These are phyloP conservation scores for Cotesia glomerata DNA, from an alignment of 1,140 invertebrate species.

Conservation along the genomic window DNA sequence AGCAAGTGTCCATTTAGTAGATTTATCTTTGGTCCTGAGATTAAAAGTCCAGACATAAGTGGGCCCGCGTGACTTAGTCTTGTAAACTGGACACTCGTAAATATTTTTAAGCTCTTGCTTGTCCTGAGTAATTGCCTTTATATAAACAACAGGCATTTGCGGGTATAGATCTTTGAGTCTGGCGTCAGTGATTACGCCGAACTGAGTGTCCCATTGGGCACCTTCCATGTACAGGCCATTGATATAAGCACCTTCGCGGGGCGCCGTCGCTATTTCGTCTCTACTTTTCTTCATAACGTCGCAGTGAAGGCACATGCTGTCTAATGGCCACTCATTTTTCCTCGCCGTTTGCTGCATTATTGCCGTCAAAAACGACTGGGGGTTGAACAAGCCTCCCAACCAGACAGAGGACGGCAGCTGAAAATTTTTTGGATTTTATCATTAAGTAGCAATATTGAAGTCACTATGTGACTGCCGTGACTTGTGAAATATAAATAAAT, in stretches of 20 bases:
- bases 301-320: slow-evolving; percentile 93
- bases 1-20: slow-evolving; percentile 90
- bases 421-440: neutral
- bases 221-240: slow-evolving; percentile 93
- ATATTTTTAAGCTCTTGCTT: slow-evolving; percentile 86
- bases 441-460: no score
- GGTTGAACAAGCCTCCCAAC: slow-evolving; percentile 95
- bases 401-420: slow-evolving; percentile 85
- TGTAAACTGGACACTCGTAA: slow-evolving; percentile 94
- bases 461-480: no score
- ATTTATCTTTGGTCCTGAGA: slow-evolving; percentile 86
- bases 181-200: slow-evolving; percentile 81
- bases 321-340: slow-evolving; percentile 94
- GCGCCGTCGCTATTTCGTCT: slow-evolving; percentile 82
- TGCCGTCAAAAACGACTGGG: slow-evolving; percentile 94
- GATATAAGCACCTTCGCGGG: slow-evolving; percentile 90
- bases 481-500: no score
- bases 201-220: slow-evolving; percentile 84
- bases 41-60: slow-evolving; percentile 98
- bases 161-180: slow-evolving; percentile 89
- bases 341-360: slow-evolving; percentile 96
- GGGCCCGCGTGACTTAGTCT: slow-evolving; percentile 84
- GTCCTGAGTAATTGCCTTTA: slow-evolving; percentile 86
- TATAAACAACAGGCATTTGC: slow-evolving; percentile 89
- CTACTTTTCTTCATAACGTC: slow-evolving; percentile 93